These are phyloP conservation scores for Rotaria socialis DNA, from an alignment of 2,888 invertebrate genomes.

Conservation along the genomic window DNA sequence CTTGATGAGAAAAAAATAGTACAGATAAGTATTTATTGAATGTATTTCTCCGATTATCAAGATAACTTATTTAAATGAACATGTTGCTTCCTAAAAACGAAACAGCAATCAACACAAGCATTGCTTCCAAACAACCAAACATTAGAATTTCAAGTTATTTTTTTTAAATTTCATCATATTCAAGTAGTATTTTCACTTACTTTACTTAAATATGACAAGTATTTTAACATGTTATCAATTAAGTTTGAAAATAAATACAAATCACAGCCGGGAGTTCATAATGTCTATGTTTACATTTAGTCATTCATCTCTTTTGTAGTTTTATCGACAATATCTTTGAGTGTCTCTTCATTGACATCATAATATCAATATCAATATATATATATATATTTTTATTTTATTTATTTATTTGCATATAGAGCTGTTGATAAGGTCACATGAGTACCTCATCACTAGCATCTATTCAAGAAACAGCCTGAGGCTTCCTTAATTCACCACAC, in stretches of 20 bases:
- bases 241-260: not conserved
- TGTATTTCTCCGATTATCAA: not conserved
- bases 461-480: not conserved
- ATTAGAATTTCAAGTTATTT: not conserved
- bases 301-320: not conserved
- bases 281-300: not conserved
- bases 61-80: not conserved
- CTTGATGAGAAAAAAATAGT: not conserved
- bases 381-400: no score
- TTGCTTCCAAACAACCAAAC: not conserved
- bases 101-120: no score
- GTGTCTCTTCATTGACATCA: not conserved
- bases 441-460: not conserved
- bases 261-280: not conserved
- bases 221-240: not conserved
- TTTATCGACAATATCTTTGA: not conserved
- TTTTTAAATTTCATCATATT: no score
- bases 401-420: not conserved
- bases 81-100: not conserved
- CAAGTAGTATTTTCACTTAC: no score
- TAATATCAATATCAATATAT: not conserved
- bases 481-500: not conserved
- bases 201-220: no score
- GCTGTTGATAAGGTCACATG: conserved; percentile 1
- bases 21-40: not conserved